Evolutionary conservation across 2,888 invertebrate genomes (phyloP).

Genomic region (Parthenolecanium corni): DNA sequence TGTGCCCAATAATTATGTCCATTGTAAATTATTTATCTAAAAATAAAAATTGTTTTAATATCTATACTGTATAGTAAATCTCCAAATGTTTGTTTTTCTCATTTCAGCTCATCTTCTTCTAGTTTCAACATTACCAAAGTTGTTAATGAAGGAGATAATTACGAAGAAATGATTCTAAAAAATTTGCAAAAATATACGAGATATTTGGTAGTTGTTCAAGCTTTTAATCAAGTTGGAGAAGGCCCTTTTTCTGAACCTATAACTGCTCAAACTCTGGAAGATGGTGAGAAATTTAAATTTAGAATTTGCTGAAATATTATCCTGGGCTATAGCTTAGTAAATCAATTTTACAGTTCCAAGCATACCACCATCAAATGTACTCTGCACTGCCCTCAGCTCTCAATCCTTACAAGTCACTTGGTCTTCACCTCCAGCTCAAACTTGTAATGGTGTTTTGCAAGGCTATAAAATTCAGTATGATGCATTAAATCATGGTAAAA

Average conservation of each 20-base stretch:
- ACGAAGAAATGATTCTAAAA: slow-evolving; percentile 50
- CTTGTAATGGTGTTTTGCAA: slow-evolving; percentile 63
- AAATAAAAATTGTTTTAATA: too few species aligned
- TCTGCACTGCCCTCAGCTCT: slow-evolving; percentile 61
- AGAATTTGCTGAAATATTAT: background rate
- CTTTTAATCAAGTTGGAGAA: slow-evolving; percentile 61
- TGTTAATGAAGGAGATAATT: slow-evolving; percentile 56
- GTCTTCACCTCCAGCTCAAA: slow-evolving; percentile 62
- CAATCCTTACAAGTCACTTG: slow-evolving; percentile 67
- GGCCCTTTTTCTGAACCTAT: slow-evolving; percentile 58
- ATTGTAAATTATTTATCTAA: too few species aligned
- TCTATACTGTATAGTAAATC: too few species aligned
- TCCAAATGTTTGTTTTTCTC: too few species aligned
- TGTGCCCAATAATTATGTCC: too few species aligned
- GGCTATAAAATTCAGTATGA: slow-evolving; percentile 60
- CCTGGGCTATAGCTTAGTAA: background rate
- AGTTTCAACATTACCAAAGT: slow-evolving; percentile 57
- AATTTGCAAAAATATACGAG: slow-evolving; percentile 54
- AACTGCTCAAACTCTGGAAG: slow-evolving; percentile 59
- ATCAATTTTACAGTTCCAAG: slow-evolving; percentile 52
- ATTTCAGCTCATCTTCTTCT: slow-evolving; percentile 30
- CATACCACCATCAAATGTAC: slow-evolving; percentile 62
- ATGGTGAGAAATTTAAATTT: slow-evolving; percentile 43
- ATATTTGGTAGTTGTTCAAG: slow-evolving; percentile 58
- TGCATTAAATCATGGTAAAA: slow-evolving; percentile 34